Evolutionary conservation across 1,140 invertebrate genomes (phyloP).

Genomic region (Camponotus floridanus): DNA sequence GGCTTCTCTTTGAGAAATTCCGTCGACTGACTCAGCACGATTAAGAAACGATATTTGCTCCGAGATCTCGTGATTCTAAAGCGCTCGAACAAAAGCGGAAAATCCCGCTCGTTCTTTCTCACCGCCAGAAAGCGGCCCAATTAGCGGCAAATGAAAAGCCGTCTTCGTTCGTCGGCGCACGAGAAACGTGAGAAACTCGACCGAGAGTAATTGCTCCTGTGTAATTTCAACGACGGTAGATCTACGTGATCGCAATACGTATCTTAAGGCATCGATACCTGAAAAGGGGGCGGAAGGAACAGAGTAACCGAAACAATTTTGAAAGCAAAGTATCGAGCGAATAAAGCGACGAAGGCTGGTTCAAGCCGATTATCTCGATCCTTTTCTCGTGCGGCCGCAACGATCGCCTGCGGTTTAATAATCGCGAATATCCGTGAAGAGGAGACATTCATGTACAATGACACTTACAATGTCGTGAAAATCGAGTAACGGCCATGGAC

Average conservation of each 20-base stretch:
- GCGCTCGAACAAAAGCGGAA: slow-evolving; percentile 51
- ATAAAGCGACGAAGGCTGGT: not conserved
- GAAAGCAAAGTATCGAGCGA: slow-evolving; percentile 32
- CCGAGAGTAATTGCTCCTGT: slow-evolving; percentile 39
- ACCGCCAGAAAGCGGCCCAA: slow-evolving; percentile 49
- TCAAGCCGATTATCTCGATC: slow-evolving; percentile 11
- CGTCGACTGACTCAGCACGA: slow-evolving; percentile 8
- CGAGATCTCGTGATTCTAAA: not conserved
- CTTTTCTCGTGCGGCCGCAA: not conserved
- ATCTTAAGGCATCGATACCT: slow-evolving; percentile 41
- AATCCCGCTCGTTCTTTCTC: slow-evolving; percentile 39
- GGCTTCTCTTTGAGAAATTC: slow-evolving; percentile 7
- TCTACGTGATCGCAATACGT: slow-evolving; percentile 55
- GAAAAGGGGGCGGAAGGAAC: no score
- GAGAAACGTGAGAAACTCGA: slow-evolving; percentile 59
- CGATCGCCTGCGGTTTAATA: slow-evolving; percentile 44
- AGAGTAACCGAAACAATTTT: slow-evolving; percentile 24
- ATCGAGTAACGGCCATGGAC: not conserved
- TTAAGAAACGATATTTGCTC: slow-evolving; percentile 49
- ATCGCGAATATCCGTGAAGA: slow-evolving; percentile 7
- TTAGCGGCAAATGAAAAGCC: slow-evolving; percentile 60
- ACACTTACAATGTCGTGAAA: slow-evolving; percentile 24
- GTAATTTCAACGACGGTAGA: slow-evolving; percentile 50
- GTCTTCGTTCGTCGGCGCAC: slow-evolving; percentile 14
- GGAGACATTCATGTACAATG: not conserved